Base-by-base conservation (phyloP, 2,797 vertebrate species). In the Acrossocheilus wenchowensis region DNA sequence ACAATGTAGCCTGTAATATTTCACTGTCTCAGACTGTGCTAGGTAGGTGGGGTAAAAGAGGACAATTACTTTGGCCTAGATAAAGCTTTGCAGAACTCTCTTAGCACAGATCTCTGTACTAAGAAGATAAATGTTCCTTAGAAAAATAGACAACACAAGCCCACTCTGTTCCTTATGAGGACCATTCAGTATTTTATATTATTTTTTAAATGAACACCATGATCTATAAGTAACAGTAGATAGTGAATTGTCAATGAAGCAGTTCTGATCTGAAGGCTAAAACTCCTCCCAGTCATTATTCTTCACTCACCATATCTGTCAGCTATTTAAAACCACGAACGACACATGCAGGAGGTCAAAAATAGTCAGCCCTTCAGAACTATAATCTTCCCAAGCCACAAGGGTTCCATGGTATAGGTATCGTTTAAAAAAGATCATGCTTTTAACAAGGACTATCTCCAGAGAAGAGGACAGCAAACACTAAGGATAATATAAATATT, bases 261-360 rank as follows among this genome's bases (percentile, higher is more conserved):
- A 12, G 52, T 64, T 64, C 30, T 74, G 77, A 79, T 89, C 83
- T 84, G n/a, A 62, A 52, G 66, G 41, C 41, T 77, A 4, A 57
- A 80, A 52, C 84, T 86, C 89, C 83, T 84, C 86, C 88, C 88
- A 87, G 30, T 69, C 34, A 64, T 72, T 79, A 80, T 66, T 88
- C 85, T 89, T 87, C 74, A 57, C 73, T 84, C 73, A 72, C 68
- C 92, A 94, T 91, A 91, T 89, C 91, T 91, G 73, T 89, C 91
- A 94, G 94, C 93, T 95, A 94, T 93, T 89, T 84, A 86, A 87
- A 92, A 84, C 77, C 39, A 66, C 78, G 75, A 87, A 41, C 93
- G 92, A 94, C 93, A 93, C 83, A 83, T 92, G 92, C 91, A 92
- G 91, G 89, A 80, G 91, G 90, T 93, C 91, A 95, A 94, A 96